These are phyloP conservation scores for Larimichthys polyactis DNA, from an alignment of 2,113 vertebrate species.

Conservation along the genomic window DNA sequence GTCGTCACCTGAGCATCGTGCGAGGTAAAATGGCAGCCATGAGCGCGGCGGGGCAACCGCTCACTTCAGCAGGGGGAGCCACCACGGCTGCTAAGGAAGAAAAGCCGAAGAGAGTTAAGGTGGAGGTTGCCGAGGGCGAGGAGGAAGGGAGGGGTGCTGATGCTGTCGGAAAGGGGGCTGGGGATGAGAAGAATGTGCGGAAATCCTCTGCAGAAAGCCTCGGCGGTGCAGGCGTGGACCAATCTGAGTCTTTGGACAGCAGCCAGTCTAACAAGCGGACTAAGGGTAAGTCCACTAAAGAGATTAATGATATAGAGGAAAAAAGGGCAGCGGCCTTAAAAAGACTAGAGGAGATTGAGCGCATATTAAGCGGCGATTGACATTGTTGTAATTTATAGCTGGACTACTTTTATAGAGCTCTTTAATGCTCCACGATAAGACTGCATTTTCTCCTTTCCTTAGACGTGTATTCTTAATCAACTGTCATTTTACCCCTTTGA, in stretches of 20 bases:
- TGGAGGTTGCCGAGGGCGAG: conserved; percentile 48
- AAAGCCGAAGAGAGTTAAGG: conserved; percentile 40
- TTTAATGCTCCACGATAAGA: conserved; percentile 43
- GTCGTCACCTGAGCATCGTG: conserved; percentile 93
- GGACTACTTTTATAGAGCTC: conserved; percentile 75
- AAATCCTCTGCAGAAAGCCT: conserved; percentile 78
- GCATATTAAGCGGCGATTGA: conserved; percentile 96
- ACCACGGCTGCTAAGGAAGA: conserved; percentile 31
- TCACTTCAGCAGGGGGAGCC: conserved; percentile 66
- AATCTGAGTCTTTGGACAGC: conserved; percentile 81
- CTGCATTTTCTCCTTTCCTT: conserved; percentile 1
- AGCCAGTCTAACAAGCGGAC: conserved; percentile 84
- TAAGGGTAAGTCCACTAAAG: conserved; percentile 90
- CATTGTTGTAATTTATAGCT: conserved; percentile 46
- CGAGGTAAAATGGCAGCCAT: conserved; percentile 93
- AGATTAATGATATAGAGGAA: conserved; percentile 96
- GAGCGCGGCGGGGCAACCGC: conserved; percentile 79
- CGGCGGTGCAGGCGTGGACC: conserved; percentile 70
- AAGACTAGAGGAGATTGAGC: conserved; percentile 98
- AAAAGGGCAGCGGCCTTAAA: conserved; percentile 97
- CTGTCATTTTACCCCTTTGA: conserved; percentile 42
- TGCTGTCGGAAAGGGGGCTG: conserved; percentile 71
- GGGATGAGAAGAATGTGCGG: conserved; percentile 83
- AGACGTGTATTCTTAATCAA: conserved; percentile 36
- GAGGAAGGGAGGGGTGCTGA: conserved; percentile 71